Base-by-base conservation (phyloP, 2,113 vertebrate species). In the Myxocyprinus asiaticus region DNA sequence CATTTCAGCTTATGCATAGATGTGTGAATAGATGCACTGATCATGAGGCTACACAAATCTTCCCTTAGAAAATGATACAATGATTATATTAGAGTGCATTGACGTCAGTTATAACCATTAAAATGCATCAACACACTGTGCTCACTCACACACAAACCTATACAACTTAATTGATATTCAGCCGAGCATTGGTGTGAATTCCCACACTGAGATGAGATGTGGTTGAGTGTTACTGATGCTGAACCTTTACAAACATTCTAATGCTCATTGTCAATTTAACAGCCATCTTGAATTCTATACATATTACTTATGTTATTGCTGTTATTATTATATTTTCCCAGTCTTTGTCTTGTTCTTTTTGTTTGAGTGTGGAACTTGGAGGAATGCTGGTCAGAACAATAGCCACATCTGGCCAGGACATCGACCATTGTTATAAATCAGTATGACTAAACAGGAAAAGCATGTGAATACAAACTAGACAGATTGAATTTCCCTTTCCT, bases 131-230 rank as follows among this genome's bases (percentile, higher is more conserved):
- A 64, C 58, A 43, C 17, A 10, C 10, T 1, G 17, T 62, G 10
- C 56, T 33, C 56, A 62, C 56, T 5, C 15, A 15, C 9, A 58
- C 53, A 59, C 8, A 51, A 9, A 45, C 48, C 59, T 48, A 45
- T 45, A 17, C 42, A 12, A 22, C 17, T 15, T 79, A 71, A 87
- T 89, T 89, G 89, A 88, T 86, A 90, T 90, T 85, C 85, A 84
- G 4, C 9, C 48, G 22, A 33, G 22, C 22, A 86, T 83, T 80
- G 11, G 64, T 79, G 70, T 22, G 66, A 88, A 87, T 90, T 87
- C 88, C 88, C 88, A 86, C 76, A 87, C 22, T 33, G 22, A 33
- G 22, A 33, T 33, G 22, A 1, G 22, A 33, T 33, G 22, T 33
- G 22, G 22, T 33, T 33, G 3, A 33, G 22, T 33, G 22, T 33